These are phyloP conservation scores for fruit fly (Drosophila melanogaster) DNA, from an alignment of 1,140 invertebrate species.

Conservation along the genomic window Release_6_plus_ISO1_MT NT_033777.3:21711501-21712000, in stretches of 20 bases:
- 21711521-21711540: too few species aligned
- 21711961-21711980: slow-evolving; percentile 36
- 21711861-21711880: slow-evolving; percentile 39
- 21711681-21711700: slow-evolving; percentile 22
- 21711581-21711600: too few species aligned
- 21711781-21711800: slow-evolving; percentile 52
- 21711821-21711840: slow-evolving; percentile 59
- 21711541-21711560: too few species aligned
- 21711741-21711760: slow-evolving; percentile 34
- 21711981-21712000: slow-evolving; percentile 52
- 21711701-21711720: slow-evolving; percentile 23
- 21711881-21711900: slow-evolving; percentile 37
- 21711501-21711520: background rate
- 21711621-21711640: too few species aligned
- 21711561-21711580: too few species aligned
- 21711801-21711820: slow-evolving; percentile 47
- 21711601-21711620: too few species aligned
- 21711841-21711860: slow-evolving; percentile 57
- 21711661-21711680: background rate
- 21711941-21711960: slow-evolving; percentile 31
- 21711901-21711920: slow-evolving; percentile 51
- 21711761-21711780: slow-evolving; percentile 11
- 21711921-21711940: slow-evolving; percentile 40
- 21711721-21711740: slow-evolving; percentile 20
- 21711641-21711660: too few species aligned